Percentiles rank a stretch among this genome's conserved stretches.
phyloP scores from a whole-genome alignment of 2,113 vertebrate species.

The Amia ocellicauda region DNA sequence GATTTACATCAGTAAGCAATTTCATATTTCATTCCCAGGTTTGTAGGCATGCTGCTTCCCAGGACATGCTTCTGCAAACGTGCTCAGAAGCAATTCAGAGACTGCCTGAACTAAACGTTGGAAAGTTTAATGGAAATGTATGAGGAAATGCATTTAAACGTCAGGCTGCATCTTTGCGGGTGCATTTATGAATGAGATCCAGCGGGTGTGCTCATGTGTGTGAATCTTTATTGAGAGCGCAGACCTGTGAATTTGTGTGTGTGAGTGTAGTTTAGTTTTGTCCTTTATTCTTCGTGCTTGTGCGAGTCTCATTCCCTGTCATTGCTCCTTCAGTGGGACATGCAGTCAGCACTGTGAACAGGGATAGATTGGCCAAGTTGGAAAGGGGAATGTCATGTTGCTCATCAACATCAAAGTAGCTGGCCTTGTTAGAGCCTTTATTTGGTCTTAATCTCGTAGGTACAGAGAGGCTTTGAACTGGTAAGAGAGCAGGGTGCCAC shows the following conservation, averaged over 20 bases:
- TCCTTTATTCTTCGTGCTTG: too few species aligned
- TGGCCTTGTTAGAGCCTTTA: too few species aligned
- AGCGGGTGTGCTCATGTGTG: not conserved
- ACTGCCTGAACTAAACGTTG: not conserved
- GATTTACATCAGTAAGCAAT: conserved; percentile 1
- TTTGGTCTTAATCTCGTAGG: not conserved
- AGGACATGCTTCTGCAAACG: not conserved
- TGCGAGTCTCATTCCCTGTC: too few species aligned
- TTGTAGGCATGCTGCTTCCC: not conserved
- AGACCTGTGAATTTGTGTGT: not conserved
- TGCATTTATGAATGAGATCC: not conserved
- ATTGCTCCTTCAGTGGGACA: too few species aligned
- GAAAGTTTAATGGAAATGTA: not conserved
- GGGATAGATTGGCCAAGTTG: too few species aligned
- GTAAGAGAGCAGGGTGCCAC: not conserved
- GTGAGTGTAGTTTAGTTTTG: too few species aligned
- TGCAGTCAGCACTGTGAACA: too few species aligned
- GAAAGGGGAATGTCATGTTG: too few species aligned
- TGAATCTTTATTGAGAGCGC: not conserved
- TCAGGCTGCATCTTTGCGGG: too few species aligned
- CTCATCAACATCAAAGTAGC: too few species aligned
- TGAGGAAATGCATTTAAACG: not conserved
- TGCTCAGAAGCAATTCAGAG: not conserved
- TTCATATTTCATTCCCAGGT: not conserved
- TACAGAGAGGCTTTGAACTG: not conserved